These are phyloP conservation scores for Pyrocephalus nanus DNA, from an alignment of 2,797 vertebrate genomes.

Conservation along the genomic window DNA sequence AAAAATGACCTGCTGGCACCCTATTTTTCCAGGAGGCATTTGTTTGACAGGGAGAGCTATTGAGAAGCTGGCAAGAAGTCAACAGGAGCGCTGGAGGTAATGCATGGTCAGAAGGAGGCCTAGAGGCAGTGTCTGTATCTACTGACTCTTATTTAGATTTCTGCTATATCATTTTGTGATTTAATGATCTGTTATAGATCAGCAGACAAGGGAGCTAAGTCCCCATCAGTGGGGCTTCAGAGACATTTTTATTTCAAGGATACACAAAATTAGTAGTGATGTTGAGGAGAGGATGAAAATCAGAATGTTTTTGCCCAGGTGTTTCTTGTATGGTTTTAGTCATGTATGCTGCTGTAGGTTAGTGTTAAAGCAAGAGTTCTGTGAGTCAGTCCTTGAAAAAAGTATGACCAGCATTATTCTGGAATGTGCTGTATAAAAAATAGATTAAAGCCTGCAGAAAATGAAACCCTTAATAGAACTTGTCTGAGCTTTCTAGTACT, in stretches of 20 bases:
- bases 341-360: background rate
- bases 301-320: background rate
- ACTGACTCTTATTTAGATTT: background rate
- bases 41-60: background rate
- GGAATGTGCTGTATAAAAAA: background rate
- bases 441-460: background rate
- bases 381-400: background rate
- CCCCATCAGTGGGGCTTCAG: background rate
- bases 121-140: background rate
- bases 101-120: background rate
- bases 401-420: background rate
- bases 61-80: background rate
- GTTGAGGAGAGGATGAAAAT: background rate
- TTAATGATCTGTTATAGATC: background rate
- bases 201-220: background rate
- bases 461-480: background rate
- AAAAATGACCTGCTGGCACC: background rate
- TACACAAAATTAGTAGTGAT: background rate
- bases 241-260: background rate
- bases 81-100: background rate
- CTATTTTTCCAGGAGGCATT: background rate
- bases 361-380: background rate
- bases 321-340: background rate
- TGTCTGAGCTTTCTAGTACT: background rate
- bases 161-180: background rate